Evolutionary conservation across 35 echinoderm and acorn worm species (phyloP).

Genomic region (Ptychodera flava): DNA sequence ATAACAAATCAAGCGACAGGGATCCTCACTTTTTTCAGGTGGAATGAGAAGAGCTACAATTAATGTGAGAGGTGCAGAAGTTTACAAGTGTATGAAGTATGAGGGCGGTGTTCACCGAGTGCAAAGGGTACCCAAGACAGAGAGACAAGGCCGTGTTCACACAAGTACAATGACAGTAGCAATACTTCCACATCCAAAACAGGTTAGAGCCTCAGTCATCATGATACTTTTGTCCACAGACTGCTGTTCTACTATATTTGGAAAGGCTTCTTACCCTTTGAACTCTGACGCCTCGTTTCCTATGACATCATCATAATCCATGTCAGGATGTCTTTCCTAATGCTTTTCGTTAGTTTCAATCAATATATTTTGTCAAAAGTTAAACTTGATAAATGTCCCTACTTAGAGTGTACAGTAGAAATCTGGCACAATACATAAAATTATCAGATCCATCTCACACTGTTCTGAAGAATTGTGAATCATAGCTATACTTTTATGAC

Average conservation of each 20-base stretch:
- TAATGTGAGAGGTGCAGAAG: constrained; percentile 59
- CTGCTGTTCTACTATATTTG: background rate
- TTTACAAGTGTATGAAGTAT: constrained; percentile 66
- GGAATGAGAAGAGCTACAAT: constrained; percentile 66
- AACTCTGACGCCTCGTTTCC: background rate
- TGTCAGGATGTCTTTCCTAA: no score
- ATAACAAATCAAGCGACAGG: no score
- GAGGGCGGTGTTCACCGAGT: constrained; percentile 89
- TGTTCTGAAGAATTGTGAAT: no score
- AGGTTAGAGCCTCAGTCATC: constrained; percentile 23
- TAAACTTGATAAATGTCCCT: no score
- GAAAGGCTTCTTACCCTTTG: background rate
- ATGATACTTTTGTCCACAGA: background rate
- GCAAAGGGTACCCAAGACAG: constrained; percentile 82
- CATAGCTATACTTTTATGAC: no score
- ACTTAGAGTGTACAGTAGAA: no score
- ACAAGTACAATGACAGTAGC: constrained; percentile 98
- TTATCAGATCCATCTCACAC: no score
- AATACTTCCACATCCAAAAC: constrained; percentile 81
- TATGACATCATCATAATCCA: no score
- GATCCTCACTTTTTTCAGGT: no score
- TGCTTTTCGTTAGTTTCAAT: no score
- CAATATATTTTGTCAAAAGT: no score
- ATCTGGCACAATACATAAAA: no score
- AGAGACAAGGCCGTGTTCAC: constrained; percentile 73